phyloP scores from a whole-genome alignment of 2,113 vertebrate species.

The Dromaius novaehollandiae region DNA sequence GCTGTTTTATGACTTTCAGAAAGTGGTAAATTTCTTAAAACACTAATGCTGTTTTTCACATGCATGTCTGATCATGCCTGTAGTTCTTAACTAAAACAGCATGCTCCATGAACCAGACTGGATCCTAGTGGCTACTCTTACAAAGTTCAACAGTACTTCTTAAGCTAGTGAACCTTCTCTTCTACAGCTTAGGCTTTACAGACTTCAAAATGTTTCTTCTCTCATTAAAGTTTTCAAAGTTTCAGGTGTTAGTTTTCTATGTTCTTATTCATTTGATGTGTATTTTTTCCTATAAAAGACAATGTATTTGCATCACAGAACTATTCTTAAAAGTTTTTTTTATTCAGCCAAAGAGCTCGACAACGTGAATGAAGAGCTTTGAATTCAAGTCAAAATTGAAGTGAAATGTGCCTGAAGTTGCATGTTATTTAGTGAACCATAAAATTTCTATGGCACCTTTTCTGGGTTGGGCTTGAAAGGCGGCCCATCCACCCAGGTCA shows the following conservation, averaged over 20 bases:
- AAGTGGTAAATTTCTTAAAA: background rate
- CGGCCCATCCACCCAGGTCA: too few relatives aligned
- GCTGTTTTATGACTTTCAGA: background rate
- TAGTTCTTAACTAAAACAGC: background rate
- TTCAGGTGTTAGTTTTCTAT: background rate
- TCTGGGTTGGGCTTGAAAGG: too few relatives aligned
- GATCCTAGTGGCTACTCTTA: background rate
- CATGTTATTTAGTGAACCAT: too few relatives aligned
- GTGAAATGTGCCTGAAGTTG: background rate
- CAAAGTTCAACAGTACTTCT: background rate
- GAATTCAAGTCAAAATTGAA: background rate
- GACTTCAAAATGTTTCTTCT: background rate
- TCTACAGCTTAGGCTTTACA: background rate
- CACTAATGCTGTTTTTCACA: fast-evolving
- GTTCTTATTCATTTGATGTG: background rate
- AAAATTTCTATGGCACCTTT: too few relatives aligned
- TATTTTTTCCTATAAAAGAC: background rate
- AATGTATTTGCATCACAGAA: background rate
- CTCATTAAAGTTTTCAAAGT: background rate
- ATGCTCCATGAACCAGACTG: background rate
- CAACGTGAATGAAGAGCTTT: background rate
- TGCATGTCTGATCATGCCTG: background rate
- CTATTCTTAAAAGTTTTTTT: background rate
- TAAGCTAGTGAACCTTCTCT: background rate
- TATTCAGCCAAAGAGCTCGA: background rate